Evolutionary conservation across 2,888 invertebrate species (phyloP).

Genomic region (Entomobrya multifasciata): DNA sequence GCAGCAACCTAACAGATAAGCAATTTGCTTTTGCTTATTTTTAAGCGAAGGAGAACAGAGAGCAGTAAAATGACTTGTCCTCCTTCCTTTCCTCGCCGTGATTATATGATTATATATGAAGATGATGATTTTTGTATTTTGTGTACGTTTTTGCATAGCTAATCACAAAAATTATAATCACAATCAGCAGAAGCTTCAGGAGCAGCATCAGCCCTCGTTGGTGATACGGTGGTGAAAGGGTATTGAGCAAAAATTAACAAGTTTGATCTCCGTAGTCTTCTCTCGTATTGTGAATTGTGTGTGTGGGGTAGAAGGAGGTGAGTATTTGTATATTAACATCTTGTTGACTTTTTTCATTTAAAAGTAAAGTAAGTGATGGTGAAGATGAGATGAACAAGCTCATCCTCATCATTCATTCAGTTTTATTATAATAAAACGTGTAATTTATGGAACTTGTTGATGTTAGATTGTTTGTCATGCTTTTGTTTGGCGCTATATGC

Average conservation of each 20-base stretch:
- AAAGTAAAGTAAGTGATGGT: background rate
- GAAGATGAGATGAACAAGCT: constrained; percentile 23
- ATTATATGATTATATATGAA: constrained; percentile 31
- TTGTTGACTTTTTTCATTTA: constrained; percentile 21
- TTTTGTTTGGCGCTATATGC: background rate
- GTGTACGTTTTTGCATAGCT: constrained; percentile 16
- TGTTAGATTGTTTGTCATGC: background rate
- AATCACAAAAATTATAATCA: background rate
- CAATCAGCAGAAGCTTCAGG: background rate
- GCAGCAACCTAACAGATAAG: too few species aligned
- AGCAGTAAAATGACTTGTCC: constrained; percentile 29
- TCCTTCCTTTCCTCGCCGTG: constrained; percentile 49
- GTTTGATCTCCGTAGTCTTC: constrained; percentile 65
- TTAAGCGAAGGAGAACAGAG: too few species aligned
- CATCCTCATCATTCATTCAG: constrained; percentile 60
- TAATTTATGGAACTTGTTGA: constrained; percentile 67
- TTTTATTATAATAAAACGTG: constrained; percentile 59
- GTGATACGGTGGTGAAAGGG: background rate
- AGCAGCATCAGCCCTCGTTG: too few species aligned
- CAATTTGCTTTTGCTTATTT: too few species aligned
- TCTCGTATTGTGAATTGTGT: too few species aligned
- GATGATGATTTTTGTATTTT: constrained; percentile 33
- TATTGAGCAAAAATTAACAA: constrained; percentile 51
- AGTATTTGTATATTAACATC: constrained; percentile 9
- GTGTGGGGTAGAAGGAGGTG: constrained; percentile 28